Evolutionary conservation across 2,113 vertebrate species (phyloP).

Genomic region (Lampris megalopsis): DNA sequence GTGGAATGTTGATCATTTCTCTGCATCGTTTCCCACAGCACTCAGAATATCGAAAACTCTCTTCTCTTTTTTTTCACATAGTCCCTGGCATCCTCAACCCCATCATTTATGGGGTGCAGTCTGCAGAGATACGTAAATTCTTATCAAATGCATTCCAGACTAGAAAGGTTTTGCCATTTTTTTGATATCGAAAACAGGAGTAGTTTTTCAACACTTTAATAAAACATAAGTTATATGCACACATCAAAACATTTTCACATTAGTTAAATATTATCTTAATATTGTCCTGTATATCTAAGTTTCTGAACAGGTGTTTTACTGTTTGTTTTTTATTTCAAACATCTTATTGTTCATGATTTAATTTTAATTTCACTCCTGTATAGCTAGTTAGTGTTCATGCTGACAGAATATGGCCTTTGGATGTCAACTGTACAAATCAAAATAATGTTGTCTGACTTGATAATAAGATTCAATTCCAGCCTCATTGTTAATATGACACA

Average conservation of each 20-base stretch:
- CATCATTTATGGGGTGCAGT: constrained; percentile 67
- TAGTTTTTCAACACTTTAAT: background rate
- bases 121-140: constrained; percentile 53
- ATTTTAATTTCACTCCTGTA: too few species aligned
- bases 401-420: too few species aligned
- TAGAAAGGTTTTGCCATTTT: background rate
- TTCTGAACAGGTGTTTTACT: too few species aligned
- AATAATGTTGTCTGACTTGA: too few species aligned
- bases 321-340: too few species aligned
- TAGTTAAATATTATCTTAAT: background rate
- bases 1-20: constrained; percentile 20
- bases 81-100: constrained; percentile 69
- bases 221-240: background rate
- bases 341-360: too few species aligned
- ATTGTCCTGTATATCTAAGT: too few species aligned
- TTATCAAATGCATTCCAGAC: background rate
- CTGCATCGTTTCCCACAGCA: constrained; percentile 68
- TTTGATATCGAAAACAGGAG: background rate
- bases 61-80: constrained; percentile 53
- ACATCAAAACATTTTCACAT: background rate
- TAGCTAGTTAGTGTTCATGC: too few species aligned
- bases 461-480: too few species aligned
- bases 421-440: too few species aligned
- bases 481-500: too few species aligned
- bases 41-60: constrained; percentile 59